Base-by-base conservation (phyloP, 2,113 vertebrate species). In the Motacilla alba region DNA sequence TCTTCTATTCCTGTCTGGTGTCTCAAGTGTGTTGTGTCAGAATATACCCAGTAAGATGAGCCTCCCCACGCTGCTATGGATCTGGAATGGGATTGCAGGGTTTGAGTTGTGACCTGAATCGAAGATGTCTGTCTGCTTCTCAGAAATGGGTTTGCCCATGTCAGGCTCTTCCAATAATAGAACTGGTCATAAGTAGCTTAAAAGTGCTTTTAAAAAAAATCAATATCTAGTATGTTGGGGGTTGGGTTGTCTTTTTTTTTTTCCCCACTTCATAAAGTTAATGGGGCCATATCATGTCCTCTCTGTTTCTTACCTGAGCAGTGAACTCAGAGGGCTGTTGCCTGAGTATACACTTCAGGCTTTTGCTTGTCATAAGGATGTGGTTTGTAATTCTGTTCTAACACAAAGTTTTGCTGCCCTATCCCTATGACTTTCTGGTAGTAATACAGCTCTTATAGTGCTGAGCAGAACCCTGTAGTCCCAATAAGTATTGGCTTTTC, bases 1-100 rank as follows among this genome's bases (percentile, higher is more conserved):
- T 97, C 95, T 98, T 97, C 96, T 95, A 75, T 96, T 96, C 75
- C 91, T 97, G 80, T 96, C 97, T 97, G 97, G 96, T 98, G 97
- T 98, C 96, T 96, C 94, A 94, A 60, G 47, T 92, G 95, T 96
- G 35, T 95, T 87, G 12, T 96, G 78, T 90, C 60, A 88, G 89
- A 78, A 86, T 92, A 67, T 86, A 46, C 89, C 76, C 18, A 74
- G 67, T 64, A 49, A 62, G 53, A 50, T 94, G 89, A 91, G 87
- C 89, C 50, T 93, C 44, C 69, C 80, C 58, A 43, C 79, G 47
- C 64, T 87, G 46, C 60, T 82, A 8, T 77, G 66, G 83, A 47
- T 50, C 77, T 93, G 83, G 82, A 89, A 62, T 44, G 46, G 52
- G 50, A 66, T 83, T 91, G 89, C 94, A 95, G 96, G 88, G 67